Percentiles rank a stretch among this genome's conserved stretches.
Conservation (phyloP, 2,888 invertebrate genomes). For the Dysmachus trigonus region DNA sequence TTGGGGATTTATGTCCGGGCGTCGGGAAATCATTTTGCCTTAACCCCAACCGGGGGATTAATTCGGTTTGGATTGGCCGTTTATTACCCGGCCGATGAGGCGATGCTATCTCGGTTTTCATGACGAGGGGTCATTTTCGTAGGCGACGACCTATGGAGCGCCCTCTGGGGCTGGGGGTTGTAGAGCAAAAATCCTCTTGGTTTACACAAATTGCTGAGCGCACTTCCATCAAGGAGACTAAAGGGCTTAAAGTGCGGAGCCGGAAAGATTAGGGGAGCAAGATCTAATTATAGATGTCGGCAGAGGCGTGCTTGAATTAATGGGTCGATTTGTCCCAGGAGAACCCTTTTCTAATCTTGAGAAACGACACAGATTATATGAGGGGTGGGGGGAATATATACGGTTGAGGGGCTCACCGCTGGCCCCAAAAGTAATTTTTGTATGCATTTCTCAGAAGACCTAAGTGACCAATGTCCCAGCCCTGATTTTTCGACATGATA, state of each 20-base stretch:
- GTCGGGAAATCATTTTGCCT: neutral
- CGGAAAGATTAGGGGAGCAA: neutral
- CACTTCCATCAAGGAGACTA: neutral
- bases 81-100: neutral
- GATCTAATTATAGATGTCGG: constrained; percentile 38
- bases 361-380: neutral
- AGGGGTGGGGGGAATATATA: too few species aligned
- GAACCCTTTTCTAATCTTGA: constrained; percentile 27
- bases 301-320: constrained; percentile 23
- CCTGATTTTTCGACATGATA: neutral
- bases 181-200: neutral
- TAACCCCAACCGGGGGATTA: neutral
- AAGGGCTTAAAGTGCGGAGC: constrained; percentile 15
- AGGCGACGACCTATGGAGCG: constrained; percentile 8
- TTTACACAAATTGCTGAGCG: neutral
- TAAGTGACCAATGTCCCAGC: neutral
- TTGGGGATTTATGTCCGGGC: neutral
- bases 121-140: constrained; percentile 4
- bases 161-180: neutral
- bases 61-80: constrained; percentile 13
- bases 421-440: neutral
- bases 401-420: neutral
- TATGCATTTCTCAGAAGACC: constrained; percentile 3
- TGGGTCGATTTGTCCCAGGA: constrained; percentile 28
- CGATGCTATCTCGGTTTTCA: neutral